Evolutionary conservation across 2,888 invertebrate genomes (phyloP).

Genomic region (Beris morrisii): DNA sequence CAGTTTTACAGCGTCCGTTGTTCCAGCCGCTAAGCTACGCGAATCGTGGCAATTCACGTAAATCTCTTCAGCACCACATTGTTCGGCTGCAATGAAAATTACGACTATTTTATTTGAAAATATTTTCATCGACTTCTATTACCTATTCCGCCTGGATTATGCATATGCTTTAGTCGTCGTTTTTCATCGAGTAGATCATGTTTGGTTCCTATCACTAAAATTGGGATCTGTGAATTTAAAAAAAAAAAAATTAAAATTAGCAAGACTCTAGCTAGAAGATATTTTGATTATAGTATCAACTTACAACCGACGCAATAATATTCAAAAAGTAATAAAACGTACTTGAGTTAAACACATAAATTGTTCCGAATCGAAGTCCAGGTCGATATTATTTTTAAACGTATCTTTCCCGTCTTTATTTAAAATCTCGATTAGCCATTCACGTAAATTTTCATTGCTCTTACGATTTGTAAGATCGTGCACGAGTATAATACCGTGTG

Average conservation of each 20-base stretch:
- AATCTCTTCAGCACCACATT: conserved; percentile 93
- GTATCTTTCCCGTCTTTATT: conserved; percentile 67
- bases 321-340: conserved; percentile 34
- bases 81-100: conserved; percentile 67
- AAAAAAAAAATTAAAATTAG: too few relatives aligned
- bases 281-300: too few relatives aligned
- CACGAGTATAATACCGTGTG: conserved; percentile 94
- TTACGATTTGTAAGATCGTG: conserved; percentile 97
- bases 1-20: conserved; percentile 90
- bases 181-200: conserved; percentile 80
- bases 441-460: conserved; percentile 88
- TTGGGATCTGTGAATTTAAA: conserved; percentile 71
- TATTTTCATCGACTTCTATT: conserved; percentile 12
- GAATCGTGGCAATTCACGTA: conserved; percentile 74
- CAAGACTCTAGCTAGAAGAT: too few relatives aligned
- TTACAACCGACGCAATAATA: neutral
- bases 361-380: conserved; percentile 81
- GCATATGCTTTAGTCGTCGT: conserved; percentile 58
- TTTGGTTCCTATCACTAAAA: conserved; percentile 93
- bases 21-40: conserved; percentile 89
- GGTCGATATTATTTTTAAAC: conserved; percentile 44
- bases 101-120: conserved; percentile 57
- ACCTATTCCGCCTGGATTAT: conserved; percentile 54
- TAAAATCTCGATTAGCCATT: conserved; percentile 90
- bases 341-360: conserved; percentile 80